Evolutionary conservation across 1,140 invertebrate species (phyloP).

Genomic region (Drosophila equinoxialis): DNA sequence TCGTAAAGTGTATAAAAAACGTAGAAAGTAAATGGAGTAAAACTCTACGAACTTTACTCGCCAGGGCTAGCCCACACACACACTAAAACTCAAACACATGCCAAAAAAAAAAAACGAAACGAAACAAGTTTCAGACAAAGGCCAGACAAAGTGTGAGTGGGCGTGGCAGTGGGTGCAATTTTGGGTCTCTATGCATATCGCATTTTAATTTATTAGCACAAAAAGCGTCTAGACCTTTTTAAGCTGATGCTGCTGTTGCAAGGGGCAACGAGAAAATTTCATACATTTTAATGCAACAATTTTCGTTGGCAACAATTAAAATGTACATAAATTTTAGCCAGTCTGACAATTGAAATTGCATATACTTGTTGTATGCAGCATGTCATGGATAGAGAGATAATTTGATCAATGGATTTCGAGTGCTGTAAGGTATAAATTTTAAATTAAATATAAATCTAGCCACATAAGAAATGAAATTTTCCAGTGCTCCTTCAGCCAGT

Average conservation of each 20-base stretch:
- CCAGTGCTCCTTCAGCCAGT: not conserved
- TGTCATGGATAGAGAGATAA: not conserved
- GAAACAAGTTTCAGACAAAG: slow-evolving; percentile 63
- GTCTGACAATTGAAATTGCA: slow-evolving; percentile 48
- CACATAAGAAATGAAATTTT: not conserved
- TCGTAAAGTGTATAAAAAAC: not conserved
- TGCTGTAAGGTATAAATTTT: not conserved
- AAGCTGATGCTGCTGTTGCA: slow-evolving; percentile 54
- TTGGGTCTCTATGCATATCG: slow-evolving; percentile 71
- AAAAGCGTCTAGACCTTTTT: slow-evolving; percentile 81
- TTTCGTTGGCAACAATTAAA: slow-evolving; percentile 74
- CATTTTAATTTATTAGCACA: slow-evolving; percentile 82
- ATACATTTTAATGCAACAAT: slow-evolving; percentile 69
- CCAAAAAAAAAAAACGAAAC: not conserved
- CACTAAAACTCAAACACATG: not conserved
- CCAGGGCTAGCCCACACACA: not conserved
- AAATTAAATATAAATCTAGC: slow-evolving; percentile 8
- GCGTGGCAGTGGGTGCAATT: slow-evolving; percentile 42
- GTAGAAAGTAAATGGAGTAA: not conserved
- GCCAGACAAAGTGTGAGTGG: slow-evolving; percentile 46
- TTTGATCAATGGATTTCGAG: slow-evolving; percentile 5
- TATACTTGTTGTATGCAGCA: slow-evolving; percentile 20
- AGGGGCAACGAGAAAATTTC: slow-evolving; percentile 44
- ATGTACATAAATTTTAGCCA: slow-evolving; percentile 74
- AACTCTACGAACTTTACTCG: slow-evolving; percentile 1